Percentiles rank a stretch among this genome's conserved stretches.
phyloP scores from a whole-genome alignment of 1,140 invertebrate species.

The Drosophila melanica region DNA sequence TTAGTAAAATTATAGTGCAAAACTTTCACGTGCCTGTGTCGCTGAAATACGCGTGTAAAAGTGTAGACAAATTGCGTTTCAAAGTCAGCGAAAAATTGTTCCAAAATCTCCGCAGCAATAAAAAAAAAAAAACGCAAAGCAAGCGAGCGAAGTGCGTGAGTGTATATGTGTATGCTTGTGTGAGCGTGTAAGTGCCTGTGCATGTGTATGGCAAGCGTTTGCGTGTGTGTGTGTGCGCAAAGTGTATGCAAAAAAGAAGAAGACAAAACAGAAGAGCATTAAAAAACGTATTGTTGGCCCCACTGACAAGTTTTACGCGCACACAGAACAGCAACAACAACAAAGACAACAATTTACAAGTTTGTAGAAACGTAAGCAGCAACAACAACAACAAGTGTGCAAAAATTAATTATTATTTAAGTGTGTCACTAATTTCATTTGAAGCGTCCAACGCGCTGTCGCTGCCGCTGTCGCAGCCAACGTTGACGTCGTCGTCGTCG shows the following conservation, averaged over 20 bases:
- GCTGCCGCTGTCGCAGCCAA: slow-evolving; percentile 7
- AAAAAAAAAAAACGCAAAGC: slow-evolving; percentile 67
- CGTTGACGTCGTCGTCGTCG: slow-evolving; percentile 25
- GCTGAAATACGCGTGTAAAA: slow-evolving; percentile 56
- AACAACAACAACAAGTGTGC: slow-evolving; percentile 70
- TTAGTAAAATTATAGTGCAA: slow-evolving; percentile 64
- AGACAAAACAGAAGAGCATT: slow-evolving; percentile 76
- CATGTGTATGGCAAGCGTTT: slow-evolving; percentile 42
- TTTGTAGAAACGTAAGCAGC: slow-evolving; percentile 43
- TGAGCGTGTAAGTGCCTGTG: slow-evolving; percentile 42
- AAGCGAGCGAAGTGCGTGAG: slow-evolving; percentile 72
- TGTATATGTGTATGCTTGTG: slow-evolving; percentile 53
- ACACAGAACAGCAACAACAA: slow-evolving; percentile 54
- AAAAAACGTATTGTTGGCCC: slow-evolving; percentile 60
- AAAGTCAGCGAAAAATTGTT: slow-evolving; percentile 59
- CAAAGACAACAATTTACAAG: slow-evolving; percentile 45
- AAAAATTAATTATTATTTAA: slow-evolving; percentile 82
- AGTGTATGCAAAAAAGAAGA: slow-evolving; percentile 81
- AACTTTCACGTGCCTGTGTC: slow-evolving; percentile 50
- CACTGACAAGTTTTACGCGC: slow-evolving; percentile 71
- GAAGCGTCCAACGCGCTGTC: slow-evolving; percentile 46
- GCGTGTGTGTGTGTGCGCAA: slow-evolving; percentile 71
- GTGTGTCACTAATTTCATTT: slow-evolving; percentile 82
- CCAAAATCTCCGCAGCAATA: slow-evolving; percentile 57
- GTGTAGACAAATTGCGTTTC: slow-evolving; percentile 43